Base-by-base conservation (phyloP, 2,113 vertebrate species). In the Callipepla squamata region DNA sequence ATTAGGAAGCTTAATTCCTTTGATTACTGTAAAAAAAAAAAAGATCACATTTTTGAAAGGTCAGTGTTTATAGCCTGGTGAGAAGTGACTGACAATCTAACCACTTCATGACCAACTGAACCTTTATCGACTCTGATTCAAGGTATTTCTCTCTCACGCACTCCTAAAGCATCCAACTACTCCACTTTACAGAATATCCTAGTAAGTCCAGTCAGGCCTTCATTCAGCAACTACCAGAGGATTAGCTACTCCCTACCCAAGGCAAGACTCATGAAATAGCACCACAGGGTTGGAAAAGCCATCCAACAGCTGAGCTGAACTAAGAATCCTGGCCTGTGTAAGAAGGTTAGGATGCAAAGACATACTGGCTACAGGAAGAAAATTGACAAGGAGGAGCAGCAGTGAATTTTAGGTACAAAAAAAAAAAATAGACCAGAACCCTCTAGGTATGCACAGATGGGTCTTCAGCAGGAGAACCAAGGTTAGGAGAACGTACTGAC, bases 391-490 rank as follows among this genome's bases (percentile, higher is more conserved):
- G 0, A 76, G 32, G 34, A 90, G 38, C 55, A 88, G 57, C 47
- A 92, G 50, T 20, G 57, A 95, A 87, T 55, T 85, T 6, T 16
- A 45, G 80, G 34, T 36, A 58, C 20, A n/a, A 32, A 55, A 53
- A 6, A 2, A 76, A 87, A 83, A 55, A 36, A 80, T 36, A 69
- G 80, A 90, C 32, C 13, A 67, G 74, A 94, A 95, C 59, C 21
- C 85, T 89, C 62, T 68, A 80, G 81, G 53, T 76, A 36, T 55
- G 45, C 51, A 83, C 85, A 96, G 92, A 85, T 85, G 81, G 85
- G 58, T 79, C 80, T 89, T 68, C 78, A 3, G 85, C 74, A 85
- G 79, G 26, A 94, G 48, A 94, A 94, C 36, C 62, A 85, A 91
- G 63, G 70, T 92, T 85, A 69, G 90, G 21, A 92, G 75, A 69